A percentile compares a stretch with the other conserved stretches of the same genome.
Evolutionary conservation across 1,140 invertebrate species (phyloP).

Genomic region (Lasaia peninsularis): DNA sequence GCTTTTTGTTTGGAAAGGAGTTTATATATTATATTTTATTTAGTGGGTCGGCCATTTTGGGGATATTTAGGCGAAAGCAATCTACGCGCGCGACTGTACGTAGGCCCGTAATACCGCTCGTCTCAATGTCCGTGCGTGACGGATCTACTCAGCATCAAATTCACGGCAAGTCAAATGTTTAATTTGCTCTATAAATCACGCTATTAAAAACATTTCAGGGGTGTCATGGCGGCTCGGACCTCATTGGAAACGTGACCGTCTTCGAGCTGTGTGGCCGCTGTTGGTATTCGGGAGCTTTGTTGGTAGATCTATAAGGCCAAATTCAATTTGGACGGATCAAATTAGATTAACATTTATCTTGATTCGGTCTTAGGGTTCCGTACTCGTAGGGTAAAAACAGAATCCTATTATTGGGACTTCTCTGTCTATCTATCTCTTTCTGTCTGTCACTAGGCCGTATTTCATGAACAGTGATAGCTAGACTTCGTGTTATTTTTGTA

Average conservation of each 20-base stretch:
- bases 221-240: conserved; percentile 67
- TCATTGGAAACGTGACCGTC: conserved; percentile 67
- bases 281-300: conserved; percentile 33
- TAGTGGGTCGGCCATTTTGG: too few species aligned
- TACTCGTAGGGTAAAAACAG: too few species aligned
- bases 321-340: conserved; percentile 57
- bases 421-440: too few species aligned
- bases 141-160: conserved; percentile 71
- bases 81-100: conserved; percentile 26
- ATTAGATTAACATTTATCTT: conserved; percentile 44
- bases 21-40: too few species aligned
- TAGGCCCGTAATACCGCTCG: conserved; percentile 28
- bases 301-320: conserved; percentile 36
- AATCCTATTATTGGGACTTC: too few species aligned
- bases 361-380: conserved; percentile 35
- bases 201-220: conserved; percentile 75
- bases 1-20: too few species aligned
- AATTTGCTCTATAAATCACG: conserved; percentile 76
- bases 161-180: conserved; percentile 76
- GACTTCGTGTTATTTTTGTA: too few species aligned
- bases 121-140: conserved; percentile 64
- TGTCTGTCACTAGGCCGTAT: too few species aligned
- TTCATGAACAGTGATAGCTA: too few species aligned
- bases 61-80: too few species aligned
- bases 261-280: conserved; percentile 35